Conservation (phyloP, 2,888 invertebrate species). For the Schizotus pectinicornis region DNA sequence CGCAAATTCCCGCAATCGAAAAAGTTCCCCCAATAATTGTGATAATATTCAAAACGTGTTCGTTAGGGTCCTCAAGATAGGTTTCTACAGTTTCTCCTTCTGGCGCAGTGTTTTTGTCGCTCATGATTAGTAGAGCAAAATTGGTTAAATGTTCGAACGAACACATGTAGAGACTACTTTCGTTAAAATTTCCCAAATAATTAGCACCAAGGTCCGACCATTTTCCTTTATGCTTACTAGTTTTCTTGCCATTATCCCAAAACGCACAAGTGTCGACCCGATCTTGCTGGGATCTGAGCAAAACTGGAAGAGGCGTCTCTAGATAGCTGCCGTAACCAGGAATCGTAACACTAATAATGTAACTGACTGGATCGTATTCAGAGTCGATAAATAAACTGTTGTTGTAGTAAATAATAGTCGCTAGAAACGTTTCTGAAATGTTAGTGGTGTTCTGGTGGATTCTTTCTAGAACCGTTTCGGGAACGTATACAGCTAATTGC, state of each 20-base stretch:
- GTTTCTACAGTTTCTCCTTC: constrained; percentile 35
- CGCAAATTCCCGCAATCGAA: constrained; percentile 61
- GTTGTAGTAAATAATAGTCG: constrained; percentile 48
- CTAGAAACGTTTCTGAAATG: constrained; percentile 37
- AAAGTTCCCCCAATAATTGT: constrained; percentile 62
- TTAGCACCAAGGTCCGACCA: constrained; percentile 67
- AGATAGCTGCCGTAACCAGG: constrained; percentile 65
- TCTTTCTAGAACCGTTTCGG: constrained; percentile 42
- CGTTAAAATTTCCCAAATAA: constrained; percentile 48
- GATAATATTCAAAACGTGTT: constrained; percentile 59
- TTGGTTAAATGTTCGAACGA: constrained; percentile 66
- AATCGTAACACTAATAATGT: constrained; percentile 66
- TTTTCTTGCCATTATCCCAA: constrained; percentile 61
- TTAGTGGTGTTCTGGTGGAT: constrained; percentile 29
- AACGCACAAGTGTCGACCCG: constrained; percentile 60
- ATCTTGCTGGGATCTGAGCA: constrained; percentile 59
- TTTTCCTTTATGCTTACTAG: constrained; percentile 52
- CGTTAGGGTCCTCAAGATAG: constrained; percentile 56
- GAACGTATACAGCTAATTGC: constrained; percentile 48
- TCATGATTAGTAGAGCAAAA: constrained; percentile 63
- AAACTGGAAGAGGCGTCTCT: constrained; percentile 62
- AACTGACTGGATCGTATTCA: constrained; percentile 36
- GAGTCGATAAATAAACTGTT: constrained; percentile 49
- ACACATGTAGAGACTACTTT: constrained; percentile 60
- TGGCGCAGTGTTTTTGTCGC: constrained; percentile 29